These are phyloP conservation scores for Parnassius mnemosyne DNA, from an alignment of 2,888 invertebrate genomes.

Conservation along the genomic window DNA sequence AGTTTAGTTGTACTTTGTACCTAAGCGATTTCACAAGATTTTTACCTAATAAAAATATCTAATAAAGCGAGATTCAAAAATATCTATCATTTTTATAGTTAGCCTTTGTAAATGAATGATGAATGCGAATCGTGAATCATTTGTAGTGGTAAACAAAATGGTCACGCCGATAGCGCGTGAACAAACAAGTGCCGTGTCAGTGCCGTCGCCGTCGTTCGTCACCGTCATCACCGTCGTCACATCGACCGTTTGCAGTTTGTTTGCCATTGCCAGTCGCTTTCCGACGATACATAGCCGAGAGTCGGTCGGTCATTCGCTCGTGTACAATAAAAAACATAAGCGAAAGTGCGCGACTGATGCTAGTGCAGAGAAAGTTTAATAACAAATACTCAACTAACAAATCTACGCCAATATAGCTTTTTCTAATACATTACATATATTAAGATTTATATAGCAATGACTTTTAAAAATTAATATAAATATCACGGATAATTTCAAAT, in stretches of 20 bases:
- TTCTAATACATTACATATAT: background rate
- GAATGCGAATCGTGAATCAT: constrained; percentile 58
- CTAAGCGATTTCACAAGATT: too few species aligned
- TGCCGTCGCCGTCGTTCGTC: constrained; percentile 30
- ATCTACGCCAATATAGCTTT: constrained; percentile 17
- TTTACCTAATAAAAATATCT: constrained; percentile 5
- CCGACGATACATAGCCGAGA: constrained; percentile 18
- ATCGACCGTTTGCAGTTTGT: constrained; percentile 34
- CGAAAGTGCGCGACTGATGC: constrained; percentile 55
- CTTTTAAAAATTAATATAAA: too few species aligned
- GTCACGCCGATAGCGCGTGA: constrained; percentile 71
- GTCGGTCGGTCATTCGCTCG: constrained; percentile 27
- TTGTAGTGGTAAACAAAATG: constrained; percentile 70
- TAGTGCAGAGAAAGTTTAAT: constrained; percentile 60
- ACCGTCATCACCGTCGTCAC: constrained; percentile 34
- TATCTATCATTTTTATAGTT: constrained; percentile 34
- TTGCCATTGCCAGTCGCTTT: background rate
- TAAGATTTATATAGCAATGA: too few species aligned
- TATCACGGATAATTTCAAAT: too few species aligned
- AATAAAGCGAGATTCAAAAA: background rate
- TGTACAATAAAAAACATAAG: constrained; percentile 38
- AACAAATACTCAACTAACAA: constrained; percentile 35
- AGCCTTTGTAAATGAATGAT: constrained; percentile 43
- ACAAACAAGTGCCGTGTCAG: constrained; percentile 70
- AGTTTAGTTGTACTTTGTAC: too few species aligned